Conservation (phyloP, 1,140 invertebrate species). For the Conus betulinus region DNA sequence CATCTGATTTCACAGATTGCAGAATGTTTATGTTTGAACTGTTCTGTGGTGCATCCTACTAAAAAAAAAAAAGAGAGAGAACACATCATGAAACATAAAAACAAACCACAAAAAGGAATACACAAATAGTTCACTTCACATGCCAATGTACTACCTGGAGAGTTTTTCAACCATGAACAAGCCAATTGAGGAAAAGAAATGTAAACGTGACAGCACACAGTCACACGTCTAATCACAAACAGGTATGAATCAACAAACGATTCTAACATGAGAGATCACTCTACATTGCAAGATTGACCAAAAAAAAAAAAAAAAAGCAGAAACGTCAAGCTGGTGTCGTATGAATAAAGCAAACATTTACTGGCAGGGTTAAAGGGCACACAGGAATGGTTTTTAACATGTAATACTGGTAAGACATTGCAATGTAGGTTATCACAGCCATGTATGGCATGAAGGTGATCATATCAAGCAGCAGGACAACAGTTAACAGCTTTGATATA, state of each 20-base stretch:
- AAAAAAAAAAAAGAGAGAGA: background rate
- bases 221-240: background rate
- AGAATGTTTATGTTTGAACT: background rate
- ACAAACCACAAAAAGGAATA: background rate
- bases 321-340: background rate
- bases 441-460: background rate
- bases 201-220: background rate
- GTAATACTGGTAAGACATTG: constrained; percentile 22
- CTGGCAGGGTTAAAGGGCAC: background rate
- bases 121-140: background rate
- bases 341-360: background rate
- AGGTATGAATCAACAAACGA: constrained; percentile 1
- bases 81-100: background rate
- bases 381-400: background rate
- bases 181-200: background rate
- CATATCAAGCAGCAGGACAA: background rate
- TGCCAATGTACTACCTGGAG: background rate
- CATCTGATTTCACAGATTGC: background rate
- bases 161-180: background rate
- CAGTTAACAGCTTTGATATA: background rate
- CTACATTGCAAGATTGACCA: constrained; percentile 18
- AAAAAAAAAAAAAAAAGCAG: background rate
- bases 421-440: background rate
- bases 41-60: background rate
- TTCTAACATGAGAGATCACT: background rate